These are phyloP conservation scores for Darevskia mixta DNA, from an alignment of 2,797 vertebrate genomes.

Conservation along the genomic window DNA sequence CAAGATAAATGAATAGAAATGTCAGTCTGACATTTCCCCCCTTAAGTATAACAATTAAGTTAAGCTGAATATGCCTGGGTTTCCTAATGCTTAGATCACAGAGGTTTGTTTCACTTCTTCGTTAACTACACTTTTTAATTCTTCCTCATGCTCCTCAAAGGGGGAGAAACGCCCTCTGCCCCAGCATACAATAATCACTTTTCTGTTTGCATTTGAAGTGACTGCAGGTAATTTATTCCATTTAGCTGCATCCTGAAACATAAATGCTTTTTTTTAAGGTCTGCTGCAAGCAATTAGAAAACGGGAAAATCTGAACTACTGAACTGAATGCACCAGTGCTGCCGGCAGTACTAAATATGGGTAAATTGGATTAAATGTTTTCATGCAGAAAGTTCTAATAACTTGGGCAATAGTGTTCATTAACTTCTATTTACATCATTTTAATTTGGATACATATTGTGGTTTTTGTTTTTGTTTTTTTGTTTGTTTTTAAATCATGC, in stretches of 20 bases:
- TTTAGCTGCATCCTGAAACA: conserved; percentile 59
- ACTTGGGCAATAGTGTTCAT: conserved; percentile 73
- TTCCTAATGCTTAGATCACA: conserved; percentile 29
- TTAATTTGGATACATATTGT: conserved; percentile 63
- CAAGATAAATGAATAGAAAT: conserved; percentile 18
- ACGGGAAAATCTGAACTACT: conserved; percentile 67
- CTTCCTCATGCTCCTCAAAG: conserved; percentile 41
- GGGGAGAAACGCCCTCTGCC: conserved; percentile 23
- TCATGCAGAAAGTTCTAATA: conserved; percentile 75
- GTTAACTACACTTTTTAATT: conserved; percentile 42
- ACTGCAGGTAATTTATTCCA: conserved; percentile 58
- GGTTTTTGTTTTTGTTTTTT: conserved; percentile 11
- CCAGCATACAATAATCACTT: conserved; percentile 20
- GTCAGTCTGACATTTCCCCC: neutral
- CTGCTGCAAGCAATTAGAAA: conserved; percentile 69
- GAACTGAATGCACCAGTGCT: conserved; percentile 62
- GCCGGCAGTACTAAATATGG: conserved; percentile 56
- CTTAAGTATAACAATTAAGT: conserved; percentile 18
- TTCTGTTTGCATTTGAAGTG: conserved; percentile 49
- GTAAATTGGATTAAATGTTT: conserved; percentile 73
- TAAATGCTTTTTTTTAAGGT: conserved; percentile 66
- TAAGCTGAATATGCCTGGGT: conserved; percentile 3
- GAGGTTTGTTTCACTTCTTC: conserved; percentile 36
- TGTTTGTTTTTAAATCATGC: neutral
- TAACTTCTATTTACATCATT: conserved; percentile 74